Base-by-base conservation (phyloP, 2,113 vertebrate genomes). In the Falco punctatus region DNA sequence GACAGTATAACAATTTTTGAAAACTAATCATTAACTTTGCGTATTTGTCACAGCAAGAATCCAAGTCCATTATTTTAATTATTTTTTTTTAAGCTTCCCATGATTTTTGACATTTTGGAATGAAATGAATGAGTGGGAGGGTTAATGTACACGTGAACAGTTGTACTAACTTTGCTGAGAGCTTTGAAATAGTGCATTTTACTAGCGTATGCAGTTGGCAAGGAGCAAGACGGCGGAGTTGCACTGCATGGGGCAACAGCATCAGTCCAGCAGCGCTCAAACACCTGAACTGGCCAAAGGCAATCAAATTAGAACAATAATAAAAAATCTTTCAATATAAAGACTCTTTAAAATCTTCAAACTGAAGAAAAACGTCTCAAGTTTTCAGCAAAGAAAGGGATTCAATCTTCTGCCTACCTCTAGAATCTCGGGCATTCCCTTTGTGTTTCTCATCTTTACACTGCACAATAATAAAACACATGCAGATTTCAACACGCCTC, bases 1-100 rank as follows among this genome's bases (percentile, higher is more conserved):
- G 95, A 92, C 74, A 66, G 61, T 66, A 86, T 86, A 97, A 97
- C 98, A 98, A 97, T 84, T 95, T 81, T 58, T 79, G 88, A 83
- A 95, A 98, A 96, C 87, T 83, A 97, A 54, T 93, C 73, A 96
- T 95, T 94, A 62, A 58, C 92, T 72, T 40, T 2, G 4, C 66
- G 66, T 91, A 95, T 97, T 96, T 84, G 44, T 40, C 91, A 91
- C 91, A 85, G 84, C 91, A 54, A 92, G 95, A 85, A 73, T 52
- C 66, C 0, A 7, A 95, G 48, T 74, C 88, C 81, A 92, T 75
- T 97, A 86, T 93, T 95, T 85, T 44, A n/a, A 57, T 6, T 26
- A 18, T 91, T 85, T 94, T 91, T 95, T 97, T 82, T 80, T 24
- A 94, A 96, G 88, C 90, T 94, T 86, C 74, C 77, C 65, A 32